phyloP scores from a whole-genome alignment of 2,888 invertebrate species.

The Ametastegia equiseti region DNA sequence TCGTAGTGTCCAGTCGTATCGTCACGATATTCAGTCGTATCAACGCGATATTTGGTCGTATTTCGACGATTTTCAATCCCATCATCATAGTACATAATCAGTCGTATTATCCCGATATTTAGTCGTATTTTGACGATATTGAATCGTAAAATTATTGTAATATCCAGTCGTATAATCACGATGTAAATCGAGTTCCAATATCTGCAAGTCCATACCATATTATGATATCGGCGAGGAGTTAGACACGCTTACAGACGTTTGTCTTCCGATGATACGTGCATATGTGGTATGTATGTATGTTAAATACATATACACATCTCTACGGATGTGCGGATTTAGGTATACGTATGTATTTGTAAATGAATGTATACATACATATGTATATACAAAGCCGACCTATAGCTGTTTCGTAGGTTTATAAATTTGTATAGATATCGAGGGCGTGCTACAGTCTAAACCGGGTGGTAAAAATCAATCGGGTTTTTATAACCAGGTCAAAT shows the following conservation, averaged over 20 bases:
- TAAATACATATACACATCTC: neutral
- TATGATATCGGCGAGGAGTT: neutral
- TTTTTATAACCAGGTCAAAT: slow-evolving; percentile 42
- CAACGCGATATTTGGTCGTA: neutral
- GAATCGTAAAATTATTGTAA: neutral
- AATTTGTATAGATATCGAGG: neutral
- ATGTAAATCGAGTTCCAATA: neutral
- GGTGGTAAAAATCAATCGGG: slow-evolving; percentile 12
- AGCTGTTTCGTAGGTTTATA: no score
- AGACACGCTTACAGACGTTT: neutral
- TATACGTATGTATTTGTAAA: neutral
- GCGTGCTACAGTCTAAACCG: no score
- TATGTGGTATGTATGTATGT: no score
- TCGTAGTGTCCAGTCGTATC: neutral
- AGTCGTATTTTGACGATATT: neutral
- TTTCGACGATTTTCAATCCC: neutral
- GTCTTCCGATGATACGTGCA: neutral
- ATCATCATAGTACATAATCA: neutral
- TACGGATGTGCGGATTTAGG: neutral
- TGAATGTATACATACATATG: no score
- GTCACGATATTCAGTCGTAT: neutral
- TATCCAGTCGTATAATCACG: neutral
- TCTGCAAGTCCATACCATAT: neutral
- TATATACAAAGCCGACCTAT: no score
- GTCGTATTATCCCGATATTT: neutral